phyloP scores from a whole-genome alignment of 1,140 invertebrate genomes.

The Solenopsis invicta region DNA sequence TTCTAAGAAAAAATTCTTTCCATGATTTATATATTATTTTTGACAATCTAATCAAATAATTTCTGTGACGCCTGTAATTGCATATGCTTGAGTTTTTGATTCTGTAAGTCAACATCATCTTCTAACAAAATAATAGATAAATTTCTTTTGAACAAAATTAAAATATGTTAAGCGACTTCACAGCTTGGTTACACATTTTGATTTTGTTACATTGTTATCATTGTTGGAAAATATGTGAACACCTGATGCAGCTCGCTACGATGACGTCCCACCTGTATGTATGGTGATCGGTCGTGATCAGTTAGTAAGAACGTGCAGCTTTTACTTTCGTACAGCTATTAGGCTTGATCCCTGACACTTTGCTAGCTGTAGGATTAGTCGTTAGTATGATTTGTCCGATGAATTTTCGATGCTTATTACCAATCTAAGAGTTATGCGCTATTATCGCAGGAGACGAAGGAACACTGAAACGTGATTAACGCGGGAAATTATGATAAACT shows the following conservation, averaged over 20 bases:
- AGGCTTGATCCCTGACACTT: conserved; percentile 35
- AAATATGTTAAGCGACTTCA: background rate
- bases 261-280: conserved; percentile 52
- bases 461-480: background rate
- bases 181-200: conserved; percentile 23
- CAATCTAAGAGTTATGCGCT: conserved; percentile 25
- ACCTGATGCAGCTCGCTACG: conserved; percentile 34
- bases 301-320: conserved; percentile 75
- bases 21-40: too few species aligned
- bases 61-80: background rate
- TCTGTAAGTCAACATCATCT: background rate
- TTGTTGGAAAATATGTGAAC: conserved; percentile 23
- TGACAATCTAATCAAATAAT: background rate
- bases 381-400: conserved; percentile 32
- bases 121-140: background rate
- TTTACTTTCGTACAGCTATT: conserved; percentile 40
- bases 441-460: background rate
- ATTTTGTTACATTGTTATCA: conserved; percentile 60
- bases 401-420: conserved; percentile 14
- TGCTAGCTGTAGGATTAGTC: conserved; percentile 45
- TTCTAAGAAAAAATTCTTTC: too few species aligned
- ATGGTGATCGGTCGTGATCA: conserved; percentile 51
- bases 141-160: background rate
- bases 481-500: background rate
- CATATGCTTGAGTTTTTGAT: background rate